Percentiles rank a stretch among this genome's conserved stretches.
These are phyloP conservation scores for Lycaena phlaeas DNA, from an alignment of 2,888 invertebrate species.

Conservation along the genomic window DNA sequence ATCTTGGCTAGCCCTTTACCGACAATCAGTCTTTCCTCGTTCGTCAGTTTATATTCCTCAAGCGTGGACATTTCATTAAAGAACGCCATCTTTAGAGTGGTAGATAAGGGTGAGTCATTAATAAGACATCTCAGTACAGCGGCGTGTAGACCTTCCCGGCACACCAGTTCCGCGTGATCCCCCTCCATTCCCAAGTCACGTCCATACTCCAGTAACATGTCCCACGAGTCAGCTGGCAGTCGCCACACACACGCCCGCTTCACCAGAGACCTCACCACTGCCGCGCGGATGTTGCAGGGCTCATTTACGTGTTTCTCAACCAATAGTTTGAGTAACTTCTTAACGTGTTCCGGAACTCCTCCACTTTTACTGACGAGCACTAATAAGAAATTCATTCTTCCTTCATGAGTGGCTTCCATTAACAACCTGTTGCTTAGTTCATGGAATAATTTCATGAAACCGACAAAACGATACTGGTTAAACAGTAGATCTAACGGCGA, in stretches of 20 bases:
- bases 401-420: slow-evolving; percentile 31
- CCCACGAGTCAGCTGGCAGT: slow-evolving; percentile 35
- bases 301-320: slow-evolving; percentile 37
- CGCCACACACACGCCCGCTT: slow-evolving; percentile 45
- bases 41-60: slow-evolving; percentile 31
- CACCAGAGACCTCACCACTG: slow-evolving; percentile 43
- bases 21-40: slow-evolving; percentile 21
- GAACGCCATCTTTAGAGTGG: slow-evolving; percentile 27
- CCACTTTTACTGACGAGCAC: slow-evolving; percentile 52
- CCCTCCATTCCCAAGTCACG: slow-evolving; percentile 45
- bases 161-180: slow-evolving; percentile 26
- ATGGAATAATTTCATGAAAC: slow-evolving; percentile 35
- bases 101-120: slow-evolving; percentile 19
- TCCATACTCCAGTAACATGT: slow-evolving; percentile 32
- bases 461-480: slow-evolving; percentile 37
- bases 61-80: slow-evolving; percentile 32
- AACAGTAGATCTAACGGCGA: slow-evolving; percentile 37
- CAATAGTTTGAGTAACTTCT: slow-evolving; percentile 31
- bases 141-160: slow-evolving; percentile 43
- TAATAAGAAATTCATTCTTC: slow-evolving; percentile 42
- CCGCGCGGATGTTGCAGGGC: slow-evolving; percentile 37
- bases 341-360: slow-evolving; percentile 30
- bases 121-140: slow-evolving; percentile 37
- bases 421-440: slow-evolving; percentile 35
- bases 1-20: background rate